Percentiles rank a stretch among this genome's conserved stretches.
Conservation (phyloP, 2,113 vertebrate species). For the Cyrtonyx montezumae region DNA sequence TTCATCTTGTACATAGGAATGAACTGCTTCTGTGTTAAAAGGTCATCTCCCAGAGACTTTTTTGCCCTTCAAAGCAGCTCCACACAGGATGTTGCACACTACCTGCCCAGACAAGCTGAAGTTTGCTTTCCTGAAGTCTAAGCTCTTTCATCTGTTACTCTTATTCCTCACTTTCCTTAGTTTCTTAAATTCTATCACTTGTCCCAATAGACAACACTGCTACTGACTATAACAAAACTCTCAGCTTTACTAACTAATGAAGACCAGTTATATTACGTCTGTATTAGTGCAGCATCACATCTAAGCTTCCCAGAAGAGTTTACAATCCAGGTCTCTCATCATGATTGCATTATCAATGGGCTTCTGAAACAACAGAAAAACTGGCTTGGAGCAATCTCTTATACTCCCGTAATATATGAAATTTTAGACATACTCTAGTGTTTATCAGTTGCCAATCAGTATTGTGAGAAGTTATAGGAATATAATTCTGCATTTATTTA, state of each 20-base stretch:
- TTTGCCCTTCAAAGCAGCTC: not conserved
- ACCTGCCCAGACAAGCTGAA: not conserved
- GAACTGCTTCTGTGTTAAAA: not conserved
- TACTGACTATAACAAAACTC: not conserved
- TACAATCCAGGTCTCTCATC: not conserved
- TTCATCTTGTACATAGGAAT: not conserved
- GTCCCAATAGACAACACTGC: too few species aligned
- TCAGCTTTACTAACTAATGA: not conserved
- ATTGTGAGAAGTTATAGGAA: not conserved
- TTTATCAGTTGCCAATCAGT: not conserved
- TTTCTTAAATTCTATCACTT: not conserved
- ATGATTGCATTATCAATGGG: not conserved
- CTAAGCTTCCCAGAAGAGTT: not conserved
- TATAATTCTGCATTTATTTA: not conserved
- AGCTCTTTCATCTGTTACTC: not conserved
- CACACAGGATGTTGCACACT: not conserved
- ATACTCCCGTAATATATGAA: not conserved
- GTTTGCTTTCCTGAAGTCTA: not conserved
- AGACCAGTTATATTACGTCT: too few species aligned
- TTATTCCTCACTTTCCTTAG: not conserved
- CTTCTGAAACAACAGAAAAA: not conserved
- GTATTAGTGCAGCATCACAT: not conserved
- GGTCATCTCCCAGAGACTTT: not conserved
- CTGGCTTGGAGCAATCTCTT: not conserved
- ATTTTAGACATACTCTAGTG: not conserved